Conservation (phyloP, 2,888 invertebrate genomes). For the Gibbula magus region DNA sequence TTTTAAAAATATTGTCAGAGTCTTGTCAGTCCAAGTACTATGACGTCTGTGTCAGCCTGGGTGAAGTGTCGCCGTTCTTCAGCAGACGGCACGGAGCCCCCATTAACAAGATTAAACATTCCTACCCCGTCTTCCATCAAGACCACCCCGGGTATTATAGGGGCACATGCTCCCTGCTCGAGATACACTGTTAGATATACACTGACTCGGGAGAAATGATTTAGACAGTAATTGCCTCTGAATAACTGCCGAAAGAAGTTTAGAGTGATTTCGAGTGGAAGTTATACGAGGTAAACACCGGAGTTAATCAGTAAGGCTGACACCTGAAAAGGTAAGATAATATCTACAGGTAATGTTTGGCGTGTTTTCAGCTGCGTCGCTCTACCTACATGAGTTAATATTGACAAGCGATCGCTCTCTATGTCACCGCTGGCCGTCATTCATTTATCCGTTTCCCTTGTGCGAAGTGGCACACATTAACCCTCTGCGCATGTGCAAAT, state of each 20-base stretch:
- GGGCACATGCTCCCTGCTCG: not conserved
- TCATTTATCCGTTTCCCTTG: constrained; percentile 5
- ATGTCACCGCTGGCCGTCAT: not conserved
- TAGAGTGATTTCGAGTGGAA: constrained; percentile 15
- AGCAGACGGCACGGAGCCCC: not conserved
- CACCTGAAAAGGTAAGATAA: constrained; percentile 21
- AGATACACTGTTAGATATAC: no score
- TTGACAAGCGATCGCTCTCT: constrained; percentile 1
- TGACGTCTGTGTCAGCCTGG: no score
- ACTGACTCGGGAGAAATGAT: no score
- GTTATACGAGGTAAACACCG: not conserved
- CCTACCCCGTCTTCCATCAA: not conserved
- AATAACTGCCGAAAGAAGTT: not conserved
- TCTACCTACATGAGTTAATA: not conserved
- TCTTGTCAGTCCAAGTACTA: no score
- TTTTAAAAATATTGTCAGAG: no score
- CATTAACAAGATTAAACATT: constrained; percentile 18
- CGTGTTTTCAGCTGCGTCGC: not conserved
- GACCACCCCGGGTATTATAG: not conserved
- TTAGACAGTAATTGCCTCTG: not conserved
- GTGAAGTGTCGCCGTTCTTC: not conserved
- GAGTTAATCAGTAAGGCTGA: not conserved
- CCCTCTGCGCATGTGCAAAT: constrained; percentile 13
- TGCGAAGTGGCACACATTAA: constrained; percentile 11
- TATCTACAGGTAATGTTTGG: not conserved